phyloP scores from a whole-genome alignment of 2,888 invertebrate species.

The Rugalucina vietnamica region DNA sequence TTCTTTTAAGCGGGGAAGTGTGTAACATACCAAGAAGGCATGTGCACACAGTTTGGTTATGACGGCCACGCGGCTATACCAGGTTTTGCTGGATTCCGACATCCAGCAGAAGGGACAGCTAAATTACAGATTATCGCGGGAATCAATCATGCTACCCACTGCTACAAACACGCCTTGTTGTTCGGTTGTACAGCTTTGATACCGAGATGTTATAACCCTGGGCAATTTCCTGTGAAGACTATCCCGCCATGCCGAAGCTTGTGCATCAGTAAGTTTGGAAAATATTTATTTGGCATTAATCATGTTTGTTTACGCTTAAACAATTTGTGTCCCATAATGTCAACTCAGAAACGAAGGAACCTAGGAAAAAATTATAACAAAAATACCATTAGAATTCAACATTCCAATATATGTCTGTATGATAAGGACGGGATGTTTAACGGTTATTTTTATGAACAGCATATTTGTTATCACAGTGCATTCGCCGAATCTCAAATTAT shows the following conservation, averaged over 20 bases:
- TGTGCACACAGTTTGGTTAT: constrained; percentile 65
- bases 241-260: constrained; percentile 78
- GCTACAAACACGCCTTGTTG: constrained; percentile 70
- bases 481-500: too few relatives aligned
- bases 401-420: too few relatives aligned
- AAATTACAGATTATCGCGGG: constrained; percentile 59
- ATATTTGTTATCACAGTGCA: too few relatives aligned
- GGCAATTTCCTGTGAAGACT: constrained; percentile 59
- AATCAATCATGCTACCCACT: constrained; percentile 69
- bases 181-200: constrained; percentile 73
- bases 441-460: too few relatives aligned
- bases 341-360: too few relatives aligned
- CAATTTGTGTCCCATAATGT: too few relatives aligned
- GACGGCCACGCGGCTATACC: constrained; percentile 71
- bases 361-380: too few relatives aligned
- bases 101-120: constrained; percentile 54
- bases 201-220: constrained; percentile 71
- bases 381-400: too few relatives aligned
- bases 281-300: too few relatives aligned
- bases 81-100: constrained; percentile 65
- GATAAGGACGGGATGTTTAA: too few relatives aligned
- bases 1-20: constrained; percentile 62
- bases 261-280: constrained; percentile 72
- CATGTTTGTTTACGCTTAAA: too few relatives aligned
- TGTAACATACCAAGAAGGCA: constrained; percentile 44